These are phyloP conservation scores for Calycopis cecrops DNA, from an alignment of 1,140 invertebrate species.

Conservation along the genomic window DNA sequence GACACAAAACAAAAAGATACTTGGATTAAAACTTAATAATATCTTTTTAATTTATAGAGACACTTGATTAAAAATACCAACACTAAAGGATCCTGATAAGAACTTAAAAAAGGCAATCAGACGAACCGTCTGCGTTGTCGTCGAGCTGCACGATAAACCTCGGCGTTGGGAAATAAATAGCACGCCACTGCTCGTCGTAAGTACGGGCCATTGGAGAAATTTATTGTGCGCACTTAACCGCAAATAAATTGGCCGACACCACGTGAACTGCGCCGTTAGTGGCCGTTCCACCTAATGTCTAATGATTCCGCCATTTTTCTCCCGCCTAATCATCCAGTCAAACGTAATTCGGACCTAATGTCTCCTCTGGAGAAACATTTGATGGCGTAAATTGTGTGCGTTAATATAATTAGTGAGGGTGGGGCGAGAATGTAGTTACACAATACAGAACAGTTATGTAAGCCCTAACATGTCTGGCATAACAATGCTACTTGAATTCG, in stretches of 20 bases:
- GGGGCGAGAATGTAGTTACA: too few species aligned
- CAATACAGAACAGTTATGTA: too few species aligned
- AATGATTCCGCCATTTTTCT: slow-evolving; percentile 24
- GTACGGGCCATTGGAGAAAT: slow-evolving; percentile 67
- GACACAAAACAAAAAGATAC: too few species aligned
- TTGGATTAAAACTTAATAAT: too few species aligned
- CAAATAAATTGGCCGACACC: slow-evolving; percentile 64
- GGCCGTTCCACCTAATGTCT: slow-evolving; percentile 29
- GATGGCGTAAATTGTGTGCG: background rate
- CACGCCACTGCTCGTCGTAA: slow-evolving; percentile 55
- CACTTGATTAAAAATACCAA: too few species aligned
- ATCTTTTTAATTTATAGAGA: too few species aligned
- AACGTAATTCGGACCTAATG: background rate
- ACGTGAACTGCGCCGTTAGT: slow-evolving; percentile 48
- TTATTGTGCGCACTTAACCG: slow-evolving; percentile 69
- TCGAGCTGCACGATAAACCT: slow-evolving; percentile 54
- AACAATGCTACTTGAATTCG: too few species aligned
- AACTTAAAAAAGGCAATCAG: too few species aligned
- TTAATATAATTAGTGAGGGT: too few species aligned
- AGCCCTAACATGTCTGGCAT: too few species aligned
- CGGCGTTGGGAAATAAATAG: slow-evolving; percentile 60
- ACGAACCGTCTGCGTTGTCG: slow-evolving; percentile 9
- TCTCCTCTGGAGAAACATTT: background rate
- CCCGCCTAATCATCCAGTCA: slow-evolving; percentile 4
- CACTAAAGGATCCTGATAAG: too few species aligned